Conservation (phyloP, 2,113 vertebrate genomes). For the Psammodynastes pulverulentus region DNA sequence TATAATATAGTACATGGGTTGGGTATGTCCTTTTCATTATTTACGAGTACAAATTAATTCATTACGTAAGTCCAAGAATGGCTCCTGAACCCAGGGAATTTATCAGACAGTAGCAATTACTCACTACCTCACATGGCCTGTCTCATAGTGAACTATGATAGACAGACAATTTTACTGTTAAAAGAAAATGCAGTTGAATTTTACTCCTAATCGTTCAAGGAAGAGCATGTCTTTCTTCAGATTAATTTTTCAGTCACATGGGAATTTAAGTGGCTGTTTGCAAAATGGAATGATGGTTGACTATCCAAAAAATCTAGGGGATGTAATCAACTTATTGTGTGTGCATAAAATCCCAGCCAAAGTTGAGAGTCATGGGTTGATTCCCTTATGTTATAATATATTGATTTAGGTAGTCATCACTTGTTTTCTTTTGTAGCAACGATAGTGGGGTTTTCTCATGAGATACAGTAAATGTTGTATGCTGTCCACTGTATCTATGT, state of each 20-base stretch:
- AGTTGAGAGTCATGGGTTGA: neutral
- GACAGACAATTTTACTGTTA: neutral
- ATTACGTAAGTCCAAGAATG: slow-evolving; percentile 9
- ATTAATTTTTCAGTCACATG: slow-evolving; percentile 6
- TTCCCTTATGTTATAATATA: neutral
- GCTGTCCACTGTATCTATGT: no score
- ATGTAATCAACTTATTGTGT: neutral
- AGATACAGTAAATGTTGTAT: neutral
- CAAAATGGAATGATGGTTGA: neutral
- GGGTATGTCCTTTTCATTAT: slow-evolving; percentile 73
- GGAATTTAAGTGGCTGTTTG: neutral
- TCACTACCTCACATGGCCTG: neutral
- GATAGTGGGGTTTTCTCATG: neutral
- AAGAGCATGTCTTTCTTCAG: neutral
- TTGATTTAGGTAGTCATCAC: neutral
- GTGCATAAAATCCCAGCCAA: neutral
- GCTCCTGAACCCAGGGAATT: neutral
- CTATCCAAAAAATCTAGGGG: neutral
- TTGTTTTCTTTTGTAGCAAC: neutral
- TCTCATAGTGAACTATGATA: neutral
- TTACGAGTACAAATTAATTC: neutral
- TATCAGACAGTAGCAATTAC: neutral
- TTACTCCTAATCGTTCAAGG: neutral
- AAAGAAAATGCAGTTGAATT: neutral
- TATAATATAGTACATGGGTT: slow-evolving; percentile 94